Evolutionary conservation across 2,797 vertebrate species (phyloP).

Genomic region (Sebastes trivittatus): DNA sequence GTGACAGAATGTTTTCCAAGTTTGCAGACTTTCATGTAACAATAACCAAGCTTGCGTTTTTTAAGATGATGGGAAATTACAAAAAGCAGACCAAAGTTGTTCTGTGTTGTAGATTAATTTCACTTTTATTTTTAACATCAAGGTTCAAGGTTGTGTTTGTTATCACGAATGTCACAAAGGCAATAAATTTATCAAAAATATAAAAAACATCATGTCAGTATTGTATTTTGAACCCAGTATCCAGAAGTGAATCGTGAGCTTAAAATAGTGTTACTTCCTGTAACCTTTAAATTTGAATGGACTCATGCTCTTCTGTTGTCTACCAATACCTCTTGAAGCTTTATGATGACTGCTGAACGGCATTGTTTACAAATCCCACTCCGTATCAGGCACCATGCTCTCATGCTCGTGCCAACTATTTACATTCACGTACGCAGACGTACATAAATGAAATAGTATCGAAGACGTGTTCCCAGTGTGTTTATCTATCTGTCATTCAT

Average conservation of each 20-base stretch:
- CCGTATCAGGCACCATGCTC: slow-evolving; percentile 12
- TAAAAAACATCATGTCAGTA: neutral
- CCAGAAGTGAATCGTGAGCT: neutral
- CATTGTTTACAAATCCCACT: slow-evolving; percentile 13
- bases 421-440: neutral
- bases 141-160: neutral
- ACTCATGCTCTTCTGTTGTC: neutral
- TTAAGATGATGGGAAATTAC: neutral
- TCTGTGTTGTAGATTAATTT: neutral
- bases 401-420: neutral
- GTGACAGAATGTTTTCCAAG: neutral
- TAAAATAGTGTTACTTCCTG: neutral
- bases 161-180: neutral
- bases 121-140: neutral
- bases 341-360: slow-evolving; percentile 4
- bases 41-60: neutral
- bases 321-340: neutral
- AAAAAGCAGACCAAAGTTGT: neutral
- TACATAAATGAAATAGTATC: neutral
- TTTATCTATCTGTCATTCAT: neutral
- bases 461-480: neutral
- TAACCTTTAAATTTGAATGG: neutral
- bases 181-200: neutral
- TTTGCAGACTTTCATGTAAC: neutral
- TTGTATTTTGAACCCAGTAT: neutral